Base-by-base conservation (phyloP, 2,888 invertebrate genomes). In the Bembecia ichneumoniformis region DNA sequence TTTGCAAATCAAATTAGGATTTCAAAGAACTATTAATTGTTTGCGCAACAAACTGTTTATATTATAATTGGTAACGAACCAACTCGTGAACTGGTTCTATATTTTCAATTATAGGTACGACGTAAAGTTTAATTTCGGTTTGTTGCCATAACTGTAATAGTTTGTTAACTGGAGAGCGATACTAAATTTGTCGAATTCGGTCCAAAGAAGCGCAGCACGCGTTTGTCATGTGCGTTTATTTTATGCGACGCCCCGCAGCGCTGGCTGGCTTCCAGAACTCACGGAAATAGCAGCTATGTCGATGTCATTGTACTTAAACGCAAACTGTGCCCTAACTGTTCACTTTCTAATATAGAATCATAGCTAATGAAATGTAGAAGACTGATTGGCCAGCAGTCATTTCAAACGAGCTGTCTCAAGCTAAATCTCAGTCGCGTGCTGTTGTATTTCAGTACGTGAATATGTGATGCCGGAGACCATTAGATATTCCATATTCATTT, bases 241-340 rank as follows among this genome's bases (percentile, higher is more conserved):
- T 82, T 36, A 81, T 75, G 75, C 75, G 72, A 66, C 64, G 73
- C 72, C 68, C 72, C 65, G 71, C 68, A 57, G 68, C 62, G 71
- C 76, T 87, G 84, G 84, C 84, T 63, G 58, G 60, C 64, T 71
- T 86, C 86, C 84, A 86, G 78, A 64, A 62, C 61, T 63, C 70
- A 81, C 86, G 69, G 75, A 86, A 87, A 87, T 86, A 86, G 81
- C 80, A 68, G 70, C 72, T 75, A 72, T 70, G 69, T 70, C 70
- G 81, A 81, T 80, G 86, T 87, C 84, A 83, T 84, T 84, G 84
- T 83, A 84, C 86, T 77, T 40, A 40, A 13, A 40, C 40, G 64
- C 66, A 64, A 66, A 68, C 64, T 63, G 62, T 64, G 72, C 73
- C 72, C 74, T 77, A 63, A 44, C 47, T 44, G 46, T 35, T 35